Percentiles rank a stretch among this genome's conserved stretches.
Conservation (phyloP, 2,888 invertebrate species). For the Alsophila aescularia region DNA sequence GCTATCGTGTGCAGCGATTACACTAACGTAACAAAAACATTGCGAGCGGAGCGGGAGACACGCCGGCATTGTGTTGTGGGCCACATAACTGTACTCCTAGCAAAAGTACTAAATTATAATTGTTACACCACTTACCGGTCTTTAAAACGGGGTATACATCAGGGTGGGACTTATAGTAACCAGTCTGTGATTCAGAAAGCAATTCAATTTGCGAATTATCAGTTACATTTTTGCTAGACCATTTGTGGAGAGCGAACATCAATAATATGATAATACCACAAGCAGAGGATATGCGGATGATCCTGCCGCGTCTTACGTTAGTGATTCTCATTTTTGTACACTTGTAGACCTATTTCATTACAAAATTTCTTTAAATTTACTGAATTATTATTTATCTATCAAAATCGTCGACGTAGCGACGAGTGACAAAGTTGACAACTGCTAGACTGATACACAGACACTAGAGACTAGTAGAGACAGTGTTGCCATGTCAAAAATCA, state of each 20-base stretch:
- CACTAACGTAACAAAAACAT: conserved; percentile 53
- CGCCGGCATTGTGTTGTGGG: conserved; percentile 50
- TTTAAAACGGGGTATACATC: conserved; percentile 70
- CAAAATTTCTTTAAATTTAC: conserved; percentile 37
- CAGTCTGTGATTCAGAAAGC: conserved; percentile 48
- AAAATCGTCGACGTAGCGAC: conserved; percentile 39
- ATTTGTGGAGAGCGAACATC: conserved; percentile 86
- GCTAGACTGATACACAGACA: too few species aligned
- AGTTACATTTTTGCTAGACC: conserved; percentile 78
- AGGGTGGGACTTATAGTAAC: conserved; percentile 63
- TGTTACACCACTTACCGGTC: conserved; percentile 58
- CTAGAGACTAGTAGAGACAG: not conserved
- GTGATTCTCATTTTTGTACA: conserved; percentile 83
- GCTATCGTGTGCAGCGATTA: conserved; percentile 28
- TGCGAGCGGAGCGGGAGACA: conserved; percentile 37
- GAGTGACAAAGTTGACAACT: too few species aligned
- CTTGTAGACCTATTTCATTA: conserved; percentile 46
- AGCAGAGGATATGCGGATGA: conserved; percentile 81
- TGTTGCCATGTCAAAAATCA: too few species aligned
- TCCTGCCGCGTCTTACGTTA: conserved; percentile 84
- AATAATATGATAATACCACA: conserved; percentile 84
- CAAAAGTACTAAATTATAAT: conserved; percentile 13
- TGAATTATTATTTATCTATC: conserved; percentile 18
- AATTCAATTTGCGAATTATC: conserved; percentile 43
- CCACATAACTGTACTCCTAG: conserved; percentile 50